These are phyloP conservation scores for Scaptodrosophila lebanonensis DNA, from an alignment of 1,140 invertebrate species.

Conservation along the genomic window DNA sequence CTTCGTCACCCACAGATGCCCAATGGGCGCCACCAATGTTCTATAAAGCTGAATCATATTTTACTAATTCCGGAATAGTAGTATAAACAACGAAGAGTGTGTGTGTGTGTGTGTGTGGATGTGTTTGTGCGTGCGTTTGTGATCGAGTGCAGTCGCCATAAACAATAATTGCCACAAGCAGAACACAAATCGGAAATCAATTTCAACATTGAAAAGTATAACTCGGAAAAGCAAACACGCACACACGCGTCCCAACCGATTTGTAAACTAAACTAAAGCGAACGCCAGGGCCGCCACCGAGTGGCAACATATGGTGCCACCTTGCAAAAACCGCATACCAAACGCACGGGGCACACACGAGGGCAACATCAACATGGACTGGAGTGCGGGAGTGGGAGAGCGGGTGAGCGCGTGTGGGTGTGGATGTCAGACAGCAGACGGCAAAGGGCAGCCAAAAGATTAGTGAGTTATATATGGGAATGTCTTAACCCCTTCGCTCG, in stretches of 20 bases:
- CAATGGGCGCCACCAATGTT: slow-evolving; percentile 8
- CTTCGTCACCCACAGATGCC: no score
- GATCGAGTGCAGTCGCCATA: slow-evolving; percentile 34
- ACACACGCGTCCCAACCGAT: slow-evolving; percentile 1
- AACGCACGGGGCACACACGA: slow-evolving; percentile 18
- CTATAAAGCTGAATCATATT: slow-evolving; percentile 58
- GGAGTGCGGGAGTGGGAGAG: not conserved
- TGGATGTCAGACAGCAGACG: slow-evolving; percentile 25
- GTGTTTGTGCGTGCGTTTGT: slow-evolving; percentile 18
- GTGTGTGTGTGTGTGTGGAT: slow-evolving; percentile 54
- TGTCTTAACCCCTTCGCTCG: slow-evolving; percentile 63
- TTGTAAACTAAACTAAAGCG: slow-evolving; percentile 34
- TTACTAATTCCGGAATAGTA: slow-evolving; percentile 48
- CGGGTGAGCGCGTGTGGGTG: slow-evolving; percentile 20
- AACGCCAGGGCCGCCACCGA: not conserved
- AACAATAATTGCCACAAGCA: slow-evolving; percentile 25
- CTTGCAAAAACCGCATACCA: slow-evolving; percentile 36
- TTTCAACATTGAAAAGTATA: slow-evolving; percentile 66
- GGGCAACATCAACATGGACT: slow-evolving; percentile 30
- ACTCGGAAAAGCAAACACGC: slow-evolving; percentile 40
- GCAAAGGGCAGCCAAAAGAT: slow-evolving; percentile 35
- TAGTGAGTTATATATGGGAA: slow-evolving; percentile 69
- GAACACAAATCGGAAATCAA: slow-evolving; percentile 68
- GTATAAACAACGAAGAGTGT: slow-evolving; percentile 40
- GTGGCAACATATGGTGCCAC: slow-evolving; percentile 67